Conservation (phyloP, 2,888 invertebrate genomes). For the Folsomia manolachei region DNA sequence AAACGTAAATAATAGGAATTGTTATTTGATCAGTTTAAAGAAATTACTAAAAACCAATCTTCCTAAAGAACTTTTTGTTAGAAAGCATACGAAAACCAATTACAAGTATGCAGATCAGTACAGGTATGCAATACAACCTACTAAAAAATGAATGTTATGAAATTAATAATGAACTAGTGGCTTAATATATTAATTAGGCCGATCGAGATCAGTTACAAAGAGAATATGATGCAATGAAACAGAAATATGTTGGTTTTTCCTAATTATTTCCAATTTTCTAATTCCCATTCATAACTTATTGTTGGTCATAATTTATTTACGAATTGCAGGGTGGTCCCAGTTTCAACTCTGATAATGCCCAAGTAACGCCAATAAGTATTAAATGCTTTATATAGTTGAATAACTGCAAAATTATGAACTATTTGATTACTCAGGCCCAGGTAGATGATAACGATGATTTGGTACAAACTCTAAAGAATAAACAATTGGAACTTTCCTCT, state of each 20-base stretch:
- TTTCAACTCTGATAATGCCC: neutral
- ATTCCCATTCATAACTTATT: neutral
- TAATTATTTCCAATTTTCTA: neutral
- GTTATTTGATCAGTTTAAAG: neutral
- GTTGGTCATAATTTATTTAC: neutral
- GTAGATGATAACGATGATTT: too few species aligned
- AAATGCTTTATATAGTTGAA: too few species aligned
- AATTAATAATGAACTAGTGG: neutral
- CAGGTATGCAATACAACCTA: too few species aligned
- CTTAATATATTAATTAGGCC: neutral
- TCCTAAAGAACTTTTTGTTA: neutral
- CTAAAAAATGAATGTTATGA: neutral
- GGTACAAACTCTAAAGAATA: too few species aligned
- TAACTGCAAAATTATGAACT: neutral
- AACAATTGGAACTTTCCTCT: too few species aligned
- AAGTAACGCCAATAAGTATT: neutral
- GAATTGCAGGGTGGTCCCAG: neutral
- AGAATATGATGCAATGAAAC: neutral
- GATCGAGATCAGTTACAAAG: neutral
- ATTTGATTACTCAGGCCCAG: too few species aligned
- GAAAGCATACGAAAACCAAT: neutral
- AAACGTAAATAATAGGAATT: neutral
- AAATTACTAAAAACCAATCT: neutral
- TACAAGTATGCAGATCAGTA: too few species aligned
- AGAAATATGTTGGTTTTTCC: neutral